phyloP scores from a whole-genome alignment of 2,113 vertebrate species.

The Pelvicachromis taeniatus region DNA sequence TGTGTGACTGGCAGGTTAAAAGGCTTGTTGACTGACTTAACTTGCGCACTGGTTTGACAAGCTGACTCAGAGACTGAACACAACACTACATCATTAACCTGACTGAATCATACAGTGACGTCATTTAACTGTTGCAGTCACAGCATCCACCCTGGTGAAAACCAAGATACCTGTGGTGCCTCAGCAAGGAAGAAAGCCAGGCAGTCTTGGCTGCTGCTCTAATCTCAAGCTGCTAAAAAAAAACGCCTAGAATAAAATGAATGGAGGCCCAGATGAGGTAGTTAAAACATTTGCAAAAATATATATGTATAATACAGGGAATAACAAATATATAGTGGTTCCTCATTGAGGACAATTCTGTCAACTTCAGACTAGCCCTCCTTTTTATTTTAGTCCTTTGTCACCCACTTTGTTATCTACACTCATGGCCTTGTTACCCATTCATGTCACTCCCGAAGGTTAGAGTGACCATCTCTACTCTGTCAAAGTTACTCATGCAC shows the following conservation, averaged over 20 bases:
- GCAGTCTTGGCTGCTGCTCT: background rate
- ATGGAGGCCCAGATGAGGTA: background rate
- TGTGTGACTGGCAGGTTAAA: background rate
- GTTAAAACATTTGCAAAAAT: background rate
- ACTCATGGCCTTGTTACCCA: slow-evolving; percentile 17
- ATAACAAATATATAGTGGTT: background rate
- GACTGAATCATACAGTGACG: slow-evolving; percentile 41
- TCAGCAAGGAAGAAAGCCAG: background rate
- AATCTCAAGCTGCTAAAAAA: background rate
- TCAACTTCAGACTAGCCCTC: background rate
- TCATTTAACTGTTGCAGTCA: slow-evolving; percentile 16
- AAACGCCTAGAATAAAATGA: background rate
- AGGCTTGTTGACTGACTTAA: slow-evolving; percentile 9
- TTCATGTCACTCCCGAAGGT: slow-evolving; percentile 20
- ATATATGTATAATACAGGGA: background rate
- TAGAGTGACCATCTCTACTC: slow-evolving; percentile 3
- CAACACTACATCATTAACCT: slow-evolving; percentile 20
- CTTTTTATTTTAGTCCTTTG: background rate
- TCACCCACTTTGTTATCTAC: slow-evolving; percentile 36
- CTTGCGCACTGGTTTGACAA: background rate
- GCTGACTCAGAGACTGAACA: slow-evolving; percentile 30
- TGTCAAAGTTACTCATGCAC: background rate
- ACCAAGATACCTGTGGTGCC: background rate
- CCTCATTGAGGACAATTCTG: background rate
- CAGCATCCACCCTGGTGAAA: slow-evolving; percentile 1